Percentiles rank a stretch among this genome's conserved stretches.
Conservation (phyloP, 2,888 invertebrate genomes). For the Ormyrus thymus region DNA sequence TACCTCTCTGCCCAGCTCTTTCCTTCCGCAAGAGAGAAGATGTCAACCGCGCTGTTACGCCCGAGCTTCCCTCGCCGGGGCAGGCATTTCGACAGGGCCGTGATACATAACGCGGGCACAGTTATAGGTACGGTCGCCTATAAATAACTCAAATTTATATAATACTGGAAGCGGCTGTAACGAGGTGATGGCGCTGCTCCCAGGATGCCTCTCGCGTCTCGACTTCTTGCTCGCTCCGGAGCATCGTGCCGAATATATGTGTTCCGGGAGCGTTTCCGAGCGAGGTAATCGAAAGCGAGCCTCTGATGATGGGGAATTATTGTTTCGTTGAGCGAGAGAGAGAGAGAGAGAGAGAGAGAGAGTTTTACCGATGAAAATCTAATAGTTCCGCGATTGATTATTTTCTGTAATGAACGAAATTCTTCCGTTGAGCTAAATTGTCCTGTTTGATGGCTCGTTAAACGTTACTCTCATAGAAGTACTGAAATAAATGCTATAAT, state of each 20-base stretch:
- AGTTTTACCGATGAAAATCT: not conserved
- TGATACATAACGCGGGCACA: slow-evolving; percentile 15
- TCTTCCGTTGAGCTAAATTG: too few relatives aligned
- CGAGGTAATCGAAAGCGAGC: too few relatives aligned
- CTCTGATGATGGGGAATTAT: too few relatives aligned
- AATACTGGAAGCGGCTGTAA: slow-evolving; percentile 30
- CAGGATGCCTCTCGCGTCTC: not conserved
- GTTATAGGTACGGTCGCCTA: not conserved
- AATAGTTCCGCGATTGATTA: not conserved
- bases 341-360: not conserved
- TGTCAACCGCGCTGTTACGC: slow-evolving; percentile 10
- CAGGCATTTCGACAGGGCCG: slow-evolving; percentile 31
- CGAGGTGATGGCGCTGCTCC: not conserved
- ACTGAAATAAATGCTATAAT: too few relatives aligned
- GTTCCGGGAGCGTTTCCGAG: not conserved
- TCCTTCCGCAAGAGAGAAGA: not conserved
- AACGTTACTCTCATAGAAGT: too few relatives aligned
- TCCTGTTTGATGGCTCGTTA: too few relatives aligned
- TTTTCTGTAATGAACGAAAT: not conserved
- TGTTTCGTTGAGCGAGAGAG: too few relatives aligned
- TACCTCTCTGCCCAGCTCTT: too few relatives aligned
- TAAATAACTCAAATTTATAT: slow-evolving; percentile 48
- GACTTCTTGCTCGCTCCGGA: not conserved
- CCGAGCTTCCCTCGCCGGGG: not conserved
- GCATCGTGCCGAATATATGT: slow-evolving; percentile 2